Base-by-base conservation (phyloP, 1,140 invertebrate genomes). In the Ceratosolen solmsi region DNA sequence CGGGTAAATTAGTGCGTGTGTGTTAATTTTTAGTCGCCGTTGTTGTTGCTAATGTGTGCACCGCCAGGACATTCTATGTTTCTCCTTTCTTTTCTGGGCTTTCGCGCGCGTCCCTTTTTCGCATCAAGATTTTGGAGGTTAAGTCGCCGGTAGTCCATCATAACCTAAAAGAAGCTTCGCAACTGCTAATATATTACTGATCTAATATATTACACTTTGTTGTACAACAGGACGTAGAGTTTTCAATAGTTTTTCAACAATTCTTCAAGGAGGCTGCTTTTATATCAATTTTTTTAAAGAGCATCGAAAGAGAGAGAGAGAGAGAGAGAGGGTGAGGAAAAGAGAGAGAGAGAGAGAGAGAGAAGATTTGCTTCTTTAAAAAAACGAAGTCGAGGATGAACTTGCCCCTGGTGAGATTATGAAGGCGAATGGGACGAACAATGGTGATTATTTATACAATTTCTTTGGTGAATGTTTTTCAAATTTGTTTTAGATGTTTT, bases 361-460 rank as follows among this genome's bases (percentile, higher is more conserved):
- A 2, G 20, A 22, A 15, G 13, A 4, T 11, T 73, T 36, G n/a
- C 25, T n/a, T 54, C 25, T 73, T 49, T 20, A 46, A 25, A 60
- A 46, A 80, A 38, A 74, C 60, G 41, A 71, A 58, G 74, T 77
- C 74, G 73, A 82, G 89, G 88, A 90, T 91, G 90, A 90, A 84
- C 86, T 86, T 86, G 87, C 86, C 85, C 86, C 82, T 82, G 77
- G 81, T 81, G 85, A 85, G 86, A 90, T 86, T 87, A 92, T 91
- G 91, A 91, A 92, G 89, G 90, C 91, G 83, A 92, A 92, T 91
- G 91, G 91, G 82, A 91, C 90, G 84, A 92, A 92, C 84, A 91
- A 91, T 91, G 90, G 90, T 91, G 87, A 91, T 87, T 87, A 63
- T 73, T 76, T 81, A 41, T 22, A 17, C 13, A 58, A 63, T 80